Conservation (phyloP, 2,113 vertebrate species). For the Cynopterus brachyotis region DNA sequence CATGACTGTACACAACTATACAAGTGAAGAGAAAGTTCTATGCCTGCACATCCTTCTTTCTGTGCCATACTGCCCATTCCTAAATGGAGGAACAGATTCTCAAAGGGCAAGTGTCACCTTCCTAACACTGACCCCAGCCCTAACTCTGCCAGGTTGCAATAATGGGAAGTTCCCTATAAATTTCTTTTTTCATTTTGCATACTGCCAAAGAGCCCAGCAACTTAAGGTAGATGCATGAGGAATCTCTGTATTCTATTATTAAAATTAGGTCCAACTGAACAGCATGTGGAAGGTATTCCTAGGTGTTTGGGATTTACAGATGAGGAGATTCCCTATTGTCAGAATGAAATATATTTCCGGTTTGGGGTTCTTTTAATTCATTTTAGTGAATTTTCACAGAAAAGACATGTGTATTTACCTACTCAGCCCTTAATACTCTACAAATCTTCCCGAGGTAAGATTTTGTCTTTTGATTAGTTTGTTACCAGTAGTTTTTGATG, state of each 20-base stretch:
- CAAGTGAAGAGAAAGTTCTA: background rate
- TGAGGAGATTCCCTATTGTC: background rate
- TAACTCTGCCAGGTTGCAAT: background rate
- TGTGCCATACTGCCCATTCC: background rate
- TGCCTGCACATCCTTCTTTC: background rate
- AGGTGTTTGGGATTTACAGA: background rate
- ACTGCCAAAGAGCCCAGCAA: background rate
- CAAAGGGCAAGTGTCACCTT: background rate
- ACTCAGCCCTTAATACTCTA: background rate
- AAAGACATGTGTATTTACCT: background rate
- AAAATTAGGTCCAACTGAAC: background rate
- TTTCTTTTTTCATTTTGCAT: background rate
- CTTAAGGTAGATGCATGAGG: background rate
- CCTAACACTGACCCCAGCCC: background rate
- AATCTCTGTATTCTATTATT: background rate
- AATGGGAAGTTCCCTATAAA: background rate
- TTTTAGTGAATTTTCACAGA: background rate
- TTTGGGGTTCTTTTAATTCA: background rate
- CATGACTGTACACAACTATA: background rate
- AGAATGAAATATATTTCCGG: background rate
- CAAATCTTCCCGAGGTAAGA: background rate
- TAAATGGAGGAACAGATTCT: background rate
- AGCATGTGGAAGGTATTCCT: background rate
- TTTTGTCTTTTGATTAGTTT: background rate
- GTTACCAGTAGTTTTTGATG: background rate